Base-by-base conservation (phyloP, 1,140 invertebrate genomes). In the Neuroterus valhalla region DNA sequence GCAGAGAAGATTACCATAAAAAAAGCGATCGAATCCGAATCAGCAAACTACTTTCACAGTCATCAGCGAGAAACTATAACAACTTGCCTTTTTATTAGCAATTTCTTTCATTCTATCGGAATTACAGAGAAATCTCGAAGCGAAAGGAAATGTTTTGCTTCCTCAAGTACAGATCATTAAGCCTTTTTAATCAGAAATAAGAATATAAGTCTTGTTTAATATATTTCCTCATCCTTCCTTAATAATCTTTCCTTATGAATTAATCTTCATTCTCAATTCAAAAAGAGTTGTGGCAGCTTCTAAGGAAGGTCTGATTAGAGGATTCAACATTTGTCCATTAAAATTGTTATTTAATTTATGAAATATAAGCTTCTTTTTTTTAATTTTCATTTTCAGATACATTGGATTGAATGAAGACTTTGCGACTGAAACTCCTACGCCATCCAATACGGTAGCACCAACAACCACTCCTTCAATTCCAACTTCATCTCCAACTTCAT, bases 361-460 rank as follows among this genome's bases (percentile, higher is more conserved):
- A 45, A 3, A 45, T n/a, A 17, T 71, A 44, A 14, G 48, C 4
- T 31, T 68, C 17, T 50, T 66, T 52, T n/a, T 46, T 55, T n/a
- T 31, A 69, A 45, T 26, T 44, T 1, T 66, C 48, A 10, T 71
- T 17, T 68, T 44, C 52, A 85, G 85, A 62, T 86, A 85, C 55
- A 78, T 86, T 11, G 82, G 75, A 5, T 19, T 84, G 62, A 82
- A 77, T 2, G 88, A 89, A 45, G 87, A 89, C 23, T 71, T 82
- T 44, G 74, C 86, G 42, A 82, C 86, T 31, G 85, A 86, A 70
- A 84, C 85, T 10, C 79, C 83, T 3, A 81, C 87, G 21, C 72
- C 85, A 14, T 85, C 91, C 21, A 81, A 79, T 21, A 84, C 85
- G 74, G 83, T 84, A 80, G 87, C 75, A 38, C 4, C 31, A 81